Evolutionary conservation across 2,113 vertebrate species (phyloP), one percentile per base, ranked within the genome.

Genomic region (Cygnus atratus): DNA sequence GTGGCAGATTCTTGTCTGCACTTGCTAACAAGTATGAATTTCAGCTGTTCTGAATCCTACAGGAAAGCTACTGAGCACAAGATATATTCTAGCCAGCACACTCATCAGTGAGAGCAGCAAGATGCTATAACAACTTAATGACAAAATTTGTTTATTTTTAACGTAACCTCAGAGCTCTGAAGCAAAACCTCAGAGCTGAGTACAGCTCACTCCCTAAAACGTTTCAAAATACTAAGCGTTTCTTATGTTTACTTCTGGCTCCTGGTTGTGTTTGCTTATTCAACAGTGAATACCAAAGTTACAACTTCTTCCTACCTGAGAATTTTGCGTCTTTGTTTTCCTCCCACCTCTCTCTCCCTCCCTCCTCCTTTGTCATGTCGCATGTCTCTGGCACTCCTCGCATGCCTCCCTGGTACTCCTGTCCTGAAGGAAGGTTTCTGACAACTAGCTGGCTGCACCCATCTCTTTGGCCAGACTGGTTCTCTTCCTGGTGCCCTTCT

Each of bases 71-170:
- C 5, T 46, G 52, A 94, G 66, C 61, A 91, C 22, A 92, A 84
- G 88, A 84, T 92, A 39, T 5, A 75, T 71, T 88, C 37, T 46
- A 90, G 68, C 39, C 43, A 68, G 80, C 70, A 76, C 0, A 5
- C 41, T 52, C n/a, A 39, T 65, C 61, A 84, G 37, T 35, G 25
- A 90, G 63, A 90, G 35, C 20, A 54, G 88, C 1, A 20, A 81
- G 70, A 75, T 78, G 43, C 70, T 84, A 52, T 3, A 79, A 77
- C 62, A 96, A 67, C 77, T 93, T 85, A 93, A 82, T 75, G 70
- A 91, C 26, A 25, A 86, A 86, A 52, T 71, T 72, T 77, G 52
- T 75, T 96, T 87, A 65, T 95, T 92, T 95, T 92, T 73, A 87
- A 33, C 15, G 28, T 31, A 71, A 81, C 43, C 46, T 95, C 41